A percentile compares a stretch with the other conserved stretches of the same genome.
Evolutionary conservation across 2,888 invertebrate species (phyloP).

Genomic region (Dynastes maya): DNA sequence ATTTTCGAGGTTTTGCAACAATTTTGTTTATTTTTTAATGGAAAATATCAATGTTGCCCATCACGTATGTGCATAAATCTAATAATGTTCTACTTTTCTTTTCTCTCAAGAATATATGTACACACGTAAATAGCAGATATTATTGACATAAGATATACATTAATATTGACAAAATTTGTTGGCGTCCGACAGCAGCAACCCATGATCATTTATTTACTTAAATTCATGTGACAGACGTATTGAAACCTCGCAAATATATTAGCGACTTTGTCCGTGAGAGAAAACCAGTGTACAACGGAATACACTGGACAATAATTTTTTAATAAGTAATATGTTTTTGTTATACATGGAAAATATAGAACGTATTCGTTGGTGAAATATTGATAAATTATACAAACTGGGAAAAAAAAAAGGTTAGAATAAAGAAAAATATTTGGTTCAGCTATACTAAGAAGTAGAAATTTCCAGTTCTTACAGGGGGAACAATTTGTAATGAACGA

Average conservation of each 20-base stretch:
- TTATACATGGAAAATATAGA: background rate
- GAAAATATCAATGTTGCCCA: too few relatives aligned
- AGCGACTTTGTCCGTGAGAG: background rate
- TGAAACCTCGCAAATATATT: background rate
- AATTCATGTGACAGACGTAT: background rate
- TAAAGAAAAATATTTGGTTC: too few relatives aligned
- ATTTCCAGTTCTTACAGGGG: too few relatives aligned
- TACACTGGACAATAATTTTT: background rate
- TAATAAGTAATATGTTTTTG: background rate
- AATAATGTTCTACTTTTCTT: too few relatives aligned
- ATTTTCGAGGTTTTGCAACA: too few relatives aligned
- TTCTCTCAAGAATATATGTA: too few relatives aligned
- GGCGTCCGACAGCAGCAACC: background rate
- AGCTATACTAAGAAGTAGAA: too few relatives aligned
- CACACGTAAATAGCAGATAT: too few relatives aligned
- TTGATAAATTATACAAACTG: background rate
- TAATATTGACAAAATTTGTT: conserved; percentile 6
- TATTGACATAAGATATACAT: background rate
- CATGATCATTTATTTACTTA: background rate
- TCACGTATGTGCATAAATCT: too few relatives aligned
- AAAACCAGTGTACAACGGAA: background rate
- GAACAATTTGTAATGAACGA: too few relatives aligned
- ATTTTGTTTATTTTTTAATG: too few relatives aligned
- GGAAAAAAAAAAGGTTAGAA: background rate
- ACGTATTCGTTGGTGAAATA: background rate